phyloP scores from a whole-genome alignment of 2,888 invertebrate genomes.

The Drosophila differens region DNA sequence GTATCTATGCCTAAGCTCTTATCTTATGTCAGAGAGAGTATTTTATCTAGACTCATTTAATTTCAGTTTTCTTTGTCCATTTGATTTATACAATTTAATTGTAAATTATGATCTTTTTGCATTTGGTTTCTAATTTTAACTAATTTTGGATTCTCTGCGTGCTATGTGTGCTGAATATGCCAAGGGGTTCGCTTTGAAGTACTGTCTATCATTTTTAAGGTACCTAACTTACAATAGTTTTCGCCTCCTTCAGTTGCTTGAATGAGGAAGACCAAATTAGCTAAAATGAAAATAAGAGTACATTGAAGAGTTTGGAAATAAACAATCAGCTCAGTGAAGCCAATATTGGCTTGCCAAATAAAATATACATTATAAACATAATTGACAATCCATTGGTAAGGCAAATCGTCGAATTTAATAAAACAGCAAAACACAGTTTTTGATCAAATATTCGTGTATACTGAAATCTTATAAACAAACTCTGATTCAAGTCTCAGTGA shows the following conservation, averaged over 20 bases:
- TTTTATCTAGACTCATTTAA: constrained; percentile 15
- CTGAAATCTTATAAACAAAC: not conserved
- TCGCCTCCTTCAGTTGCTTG: constrained; percentile 19
- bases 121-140: constrained; percentile 56
- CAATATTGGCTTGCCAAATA: not conserved
- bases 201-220: constrained; percentile 68
- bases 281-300: not conserved
- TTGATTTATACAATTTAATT: constrained; percentile 74
- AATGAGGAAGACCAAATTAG: constrained; percentile 1
- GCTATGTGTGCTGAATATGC: constrained; percentile 48
- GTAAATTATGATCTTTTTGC: constrained; percentile 63
- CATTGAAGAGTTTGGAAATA: constrained; percentile 4
- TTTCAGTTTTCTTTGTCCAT: constrained; percentile 19
- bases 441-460: not conserved
- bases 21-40: constrained; percentile 41
- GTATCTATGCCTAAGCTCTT: constrained; percentile 48
- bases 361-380: not conserved
- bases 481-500: not conserved
- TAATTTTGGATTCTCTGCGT: constrained; percentile 48
- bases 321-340: not conserved
- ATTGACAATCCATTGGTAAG: not conserved
- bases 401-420: not conserved
- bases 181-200: constrained; percentile 44
- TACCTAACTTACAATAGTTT: constrained; percentile 85
- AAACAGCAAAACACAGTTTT: not conserved